Base-by-base conservation (phyloP, 1,140 invertebrate species). In the Drosophila sproati region DNA sequence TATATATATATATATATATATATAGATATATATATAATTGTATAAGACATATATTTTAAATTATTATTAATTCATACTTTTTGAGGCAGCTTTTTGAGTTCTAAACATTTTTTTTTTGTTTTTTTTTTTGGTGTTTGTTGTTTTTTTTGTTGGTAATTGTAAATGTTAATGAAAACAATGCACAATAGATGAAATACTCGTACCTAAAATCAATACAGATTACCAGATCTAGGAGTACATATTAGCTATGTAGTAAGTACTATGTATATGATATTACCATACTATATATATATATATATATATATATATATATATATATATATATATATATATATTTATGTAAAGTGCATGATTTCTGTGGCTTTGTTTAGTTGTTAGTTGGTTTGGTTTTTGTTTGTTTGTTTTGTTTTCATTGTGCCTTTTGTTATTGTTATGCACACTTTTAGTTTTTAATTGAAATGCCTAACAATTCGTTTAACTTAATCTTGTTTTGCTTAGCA, bases 341-440 rank as follows among this genome's bases (percentile, higher is more conserved):
- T 61, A 56, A 32, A 4, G 35, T 72, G 60, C 60, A 64, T 66
- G 39, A 74, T 70, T 73, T 63, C 59, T 48, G 62, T 77, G 68
- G 52, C 70, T 77, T 54, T 55, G 37, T 60, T 63, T 77, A 10
- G 32, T 39, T 61, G 50, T 56, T 71, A 48, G 50, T 67, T 47
- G 5, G 34, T 31, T 52, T 74, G 39, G 3, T 32, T 31, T 68
- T 20, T 20, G 20, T 68, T 51, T 31, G 34, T 71, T 63, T 31
- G 8, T 0, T 68, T 20, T 20, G 20, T 68, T 51, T 73, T 37
- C 56, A 48, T 73, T 29, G 4, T 45, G 37, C 55, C 61, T 66
- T 34, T 57, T 83, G 31, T 85, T 86, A 86, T 81, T 86, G 82
- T 86, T 71, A 78, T 86, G 74, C 82, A 86, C 78, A 51, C 57